Evolutionary conservation across 2,113 vertebrate species (phyloP), one percentile per base, ranked within the genome.

Genomic region (Otolemur garnettii): DNA sequence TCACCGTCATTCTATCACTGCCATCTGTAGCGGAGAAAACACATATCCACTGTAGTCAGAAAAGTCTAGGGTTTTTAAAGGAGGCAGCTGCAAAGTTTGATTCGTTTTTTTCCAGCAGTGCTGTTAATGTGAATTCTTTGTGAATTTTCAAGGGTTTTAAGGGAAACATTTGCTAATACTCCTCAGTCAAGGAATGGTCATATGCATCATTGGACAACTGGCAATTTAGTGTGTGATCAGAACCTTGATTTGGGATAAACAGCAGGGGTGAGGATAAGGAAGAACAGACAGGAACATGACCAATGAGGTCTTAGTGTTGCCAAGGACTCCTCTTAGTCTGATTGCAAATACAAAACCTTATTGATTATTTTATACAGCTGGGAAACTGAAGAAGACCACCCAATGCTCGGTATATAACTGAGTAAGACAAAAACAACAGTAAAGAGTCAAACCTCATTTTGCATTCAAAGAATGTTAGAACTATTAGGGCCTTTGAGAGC

Each of bases 301-400:
- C 1, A 21, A 4, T 1, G 14, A 69, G 35, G 2, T 42, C 57
- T 87, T 82, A 59, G 82, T 93, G 14, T 87, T 55, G 35, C 53
- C 45, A 3, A 57, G 60, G 9, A 33, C 13, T 87, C 30, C 57
- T 93, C 62, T 77, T 38, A 80, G 35, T 28, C 35, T 74, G 10
- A 59, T 85, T 4, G 11, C 28, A 57, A 85, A 15, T 9, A 66
- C 17, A 83, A 93, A 92, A 68, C 19, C 17, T 85, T 50, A 87
- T 79, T 69, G 57, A 59, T 74, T 66, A 87, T 90, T 96, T 91
- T 81, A 82, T 68, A 55, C 93, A 60, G 7, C 74, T 90, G 83
- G 55, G 4, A 84, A 82, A 78, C 45, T 68, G 64, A 92, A 64
- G 66, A 83, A 80, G 72, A 87, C 93, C 94, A 45, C 22, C 0